Evolutionary conservation across 2,888 invertebrate species (phyloP).

Genomic region (Polietes domitor): DNA sequence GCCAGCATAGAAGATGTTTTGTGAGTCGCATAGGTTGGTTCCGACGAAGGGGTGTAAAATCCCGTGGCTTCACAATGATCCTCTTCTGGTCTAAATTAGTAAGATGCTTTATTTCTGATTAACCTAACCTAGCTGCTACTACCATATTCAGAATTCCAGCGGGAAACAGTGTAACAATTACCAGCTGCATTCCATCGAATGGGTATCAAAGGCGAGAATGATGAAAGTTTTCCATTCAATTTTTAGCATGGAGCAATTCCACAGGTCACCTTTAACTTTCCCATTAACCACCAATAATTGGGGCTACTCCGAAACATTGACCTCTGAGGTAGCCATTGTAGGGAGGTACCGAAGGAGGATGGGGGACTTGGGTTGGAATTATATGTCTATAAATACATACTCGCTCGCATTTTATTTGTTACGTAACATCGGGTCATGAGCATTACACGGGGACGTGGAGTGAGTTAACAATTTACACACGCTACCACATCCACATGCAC

Average conservation of each 20-base stretch:
- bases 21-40: too few relatives aligned
- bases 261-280: not conserved
- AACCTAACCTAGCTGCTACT: too few relatives aligned
- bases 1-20: too few relatives aligned
- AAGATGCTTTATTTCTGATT: too few relatives aligned
- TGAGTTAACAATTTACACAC: not conserved
- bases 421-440: not conserved
- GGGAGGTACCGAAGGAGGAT: not conserved
- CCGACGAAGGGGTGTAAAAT: too few relatives aligned
- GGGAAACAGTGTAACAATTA: conserved; percentile 17
- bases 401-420: not conserved
- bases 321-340: not conserved
- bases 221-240: conserved; percentile 3
- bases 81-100: too few relatives aligned
- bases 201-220: not conserved
- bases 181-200: not conserved
- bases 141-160: too few relatives aligned
- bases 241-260: not conserved
- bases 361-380: not conserved
- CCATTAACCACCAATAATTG: conserved; percentile 3
- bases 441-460: too few relatives aligned
- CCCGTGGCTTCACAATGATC: too few relatives aligned
- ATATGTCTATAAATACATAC: not conserved
- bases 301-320: not conserved
- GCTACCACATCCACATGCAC: not conserved